Evolutionary conservation across 1,140 invertebrate species (phyloP).

Genomic region (Musca domestica): DNA sequence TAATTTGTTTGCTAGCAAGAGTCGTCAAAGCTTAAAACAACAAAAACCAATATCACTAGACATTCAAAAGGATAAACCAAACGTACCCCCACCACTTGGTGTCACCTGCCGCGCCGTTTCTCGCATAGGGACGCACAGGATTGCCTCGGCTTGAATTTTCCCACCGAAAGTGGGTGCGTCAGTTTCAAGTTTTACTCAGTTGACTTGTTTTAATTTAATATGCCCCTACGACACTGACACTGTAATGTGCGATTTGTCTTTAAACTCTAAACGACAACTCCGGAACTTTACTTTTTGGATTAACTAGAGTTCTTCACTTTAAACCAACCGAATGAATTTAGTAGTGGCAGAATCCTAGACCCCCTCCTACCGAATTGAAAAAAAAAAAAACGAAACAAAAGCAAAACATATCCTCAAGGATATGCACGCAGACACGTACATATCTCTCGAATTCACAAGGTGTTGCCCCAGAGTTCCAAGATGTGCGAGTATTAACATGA

Average conservation of each 20-base stretch:
- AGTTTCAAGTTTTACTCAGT: no score
- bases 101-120: not conserved
- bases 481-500: slow-evolving; percentile 38
- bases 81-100: not conserved
- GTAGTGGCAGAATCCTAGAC: slow-evolving; percentile 15
- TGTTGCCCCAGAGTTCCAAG: not conserved
- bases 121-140: no score
- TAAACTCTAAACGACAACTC: no score
- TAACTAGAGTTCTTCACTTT: slow-evolving; percentile 8
- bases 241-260: no score
- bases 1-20: slow-evolving; percentile 8
- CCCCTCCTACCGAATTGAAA: slow-evolving; percentile 44
- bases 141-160: no score
- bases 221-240: no score
- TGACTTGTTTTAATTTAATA: no score
- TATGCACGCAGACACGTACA: slow-evolving; percentile 48
- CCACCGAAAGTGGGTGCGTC: no score
- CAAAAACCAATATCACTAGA: slow-evolving; percentile 13
- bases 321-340: not conserved
- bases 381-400: slow-evolving; percentile 14
- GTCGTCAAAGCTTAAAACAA: not conserved
- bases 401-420: slow-evolving; percentile 48
- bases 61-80: not conserved
- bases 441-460: not conserved
- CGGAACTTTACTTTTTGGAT: no score